Evolutionary conservation across 1,140 invertebrate genomes (phyloP).

Genomic region (Lepidostoma basale): DNA sequence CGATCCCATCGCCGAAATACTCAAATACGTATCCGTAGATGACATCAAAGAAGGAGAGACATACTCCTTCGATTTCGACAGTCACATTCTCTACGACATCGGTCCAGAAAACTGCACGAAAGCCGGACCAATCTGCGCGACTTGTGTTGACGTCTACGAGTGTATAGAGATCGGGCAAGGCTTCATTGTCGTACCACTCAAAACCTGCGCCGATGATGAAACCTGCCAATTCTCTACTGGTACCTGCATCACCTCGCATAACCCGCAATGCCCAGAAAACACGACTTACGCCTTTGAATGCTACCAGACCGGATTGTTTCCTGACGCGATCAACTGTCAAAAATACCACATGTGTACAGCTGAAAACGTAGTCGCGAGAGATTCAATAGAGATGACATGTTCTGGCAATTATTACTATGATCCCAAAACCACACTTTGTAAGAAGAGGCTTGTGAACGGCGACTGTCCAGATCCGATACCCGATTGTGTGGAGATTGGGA

Average conservation of each 20-base stretch:
- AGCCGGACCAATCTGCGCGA: conserved; percentile 15
- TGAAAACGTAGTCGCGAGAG: background rate
- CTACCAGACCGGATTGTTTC: conserved; percentile 49
- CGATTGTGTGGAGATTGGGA: background rate
- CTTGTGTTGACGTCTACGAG: background rate
- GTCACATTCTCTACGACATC: background rate
- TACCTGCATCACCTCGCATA: conserved; percentile 10
- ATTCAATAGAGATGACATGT: background rate
- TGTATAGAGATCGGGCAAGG: background rate
- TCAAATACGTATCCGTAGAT: no score
- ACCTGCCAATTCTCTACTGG: conserved; percentile 16
- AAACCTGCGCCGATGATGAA: background rate
- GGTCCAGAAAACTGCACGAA: background rate
- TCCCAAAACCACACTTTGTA: conserved; percentile 2
- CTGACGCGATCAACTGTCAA: conserved; percentile 54
- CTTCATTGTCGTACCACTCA: background rate
- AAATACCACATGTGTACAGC: conserved; percentile 54
- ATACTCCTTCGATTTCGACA: background rate
- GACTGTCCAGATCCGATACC: background rate
- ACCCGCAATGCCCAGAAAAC: background rate
- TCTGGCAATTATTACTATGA: conserved; percentile 14
- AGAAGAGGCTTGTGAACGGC: background rate
- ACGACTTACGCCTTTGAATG: conserved; percentile 22
- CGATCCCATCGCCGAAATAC: no score
- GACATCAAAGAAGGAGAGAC: no score